Evolutionary conservation across 30 jellyfish, hydroid and myxozoan genomes (phyloP).

Genomic region (Aurelia aurita complex sp. Pacific): DNA sequence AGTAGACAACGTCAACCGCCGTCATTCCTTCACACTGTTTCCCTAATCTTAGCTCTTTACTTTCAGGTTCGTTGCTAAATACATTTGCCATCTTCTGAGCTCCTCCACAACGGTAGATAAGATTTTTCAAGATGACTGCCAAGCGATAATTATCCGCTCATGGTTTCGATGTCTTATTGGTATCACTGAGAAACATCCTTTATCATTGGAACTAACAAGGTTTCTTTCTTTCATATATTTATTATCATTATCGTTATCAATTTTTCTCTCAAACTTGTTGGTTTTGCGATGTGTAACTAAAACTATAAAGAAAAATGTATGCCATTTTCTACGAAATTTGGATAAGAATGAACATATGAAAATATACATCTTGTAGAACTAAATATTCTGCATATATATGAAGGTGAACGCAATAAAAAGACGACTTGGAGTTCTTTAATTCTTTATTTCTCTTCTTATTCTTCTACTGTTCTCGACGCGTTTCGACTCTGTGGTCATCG

Average conservation of each 20-base stretch:
- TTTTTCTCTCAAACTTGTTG: not conserved
- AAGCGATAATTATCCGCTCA: constrained; percentile 26
- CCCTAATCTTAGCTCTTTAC: not conserved
- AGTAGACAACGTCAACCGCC: no score
- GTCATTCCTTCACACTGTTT: no score
- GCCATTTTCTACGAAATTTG: no score
- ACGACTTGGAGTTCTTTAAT: no score
- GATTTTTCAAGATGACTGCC: constrained; percentile 26
- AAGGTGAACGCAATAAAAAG: no score
- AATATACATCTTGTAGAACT: not conserved
- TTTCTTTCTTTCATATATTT: not conserved
- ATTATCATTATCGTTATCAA: not conserved
- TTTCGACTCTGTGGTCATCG: no score
- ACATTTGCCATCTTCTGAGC: constrained; percentile 53
- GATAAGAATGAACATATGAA: not conserved
- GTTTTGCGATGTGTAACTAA: no score
- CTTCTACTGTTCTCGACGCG: no score
- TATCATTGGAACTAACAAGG: constrained; percentile 33
- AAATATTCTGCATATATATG: no score
- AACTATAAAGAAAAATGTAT: no score
- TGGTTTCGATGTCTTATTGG: constrained; percentile 53
- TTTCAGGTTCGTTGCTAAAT: constrained; percentile 44
- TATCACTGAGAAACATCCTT: constrained; percentile 26
- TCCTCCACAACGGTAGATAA: constrained; percentile 32
- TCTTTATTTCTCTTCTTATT: no score